Evolutionary conservation across 1,140 invertebrate species (phyloP).

Genomic region (Potamilus streckersoni): DNA sequence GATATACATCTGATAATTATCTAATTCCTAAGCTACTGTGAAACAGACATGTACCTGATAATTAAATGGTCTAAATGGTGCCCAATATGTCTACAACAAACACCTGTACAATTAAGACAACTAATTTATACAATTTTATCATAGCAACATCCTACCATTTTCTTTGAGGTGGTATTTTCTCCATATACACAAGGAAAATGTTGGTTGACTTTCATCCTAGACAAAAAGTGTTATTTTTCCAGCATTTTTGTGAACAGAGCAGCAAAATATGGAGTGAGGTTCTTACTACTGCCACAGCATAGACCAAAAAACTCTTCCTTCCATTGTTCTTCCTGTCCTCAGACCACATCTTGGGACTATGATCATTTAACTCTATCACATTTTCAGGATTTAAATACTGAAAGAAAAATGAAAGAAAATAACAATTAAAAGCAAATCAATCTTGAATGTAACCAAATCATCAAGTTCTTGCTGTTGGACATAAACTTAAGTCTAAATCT

Average conservation of each 20-base stretch:
- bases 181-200: slow-evolving; percentile 75
- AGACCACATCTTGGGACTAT: slow-evolving; percentile 92
- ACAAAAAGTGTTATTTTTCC: slow-evolving; percentile 94
- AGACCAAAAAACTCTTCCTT: slow-evolving; percentile 98
- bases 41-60: too few relatives aligned
- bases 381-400: slow-evolving; percentile 74
- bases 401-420: neutral
- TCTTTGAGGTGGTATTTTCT: slow-evolving; percentile 47
- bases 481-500: too few relatives aligned
- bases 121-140: too few relatives aligned
- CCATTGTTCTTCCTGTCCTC: slow-evolving; percentile 93
- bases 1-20: too few relatives aligned
- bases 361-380: slow-evolving; percentile 93
- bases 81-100: too few relatives aligned
- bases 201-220: slow-evolving; percentile 92
- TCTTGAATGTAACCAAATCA: too few relatives aligned
- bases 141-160: neutral
- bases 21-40: too few relatives aligned
- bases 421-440: too few relatives aligned
- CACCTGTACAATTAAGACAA: neutral
- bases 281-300: slow-evolving; percentile 86
- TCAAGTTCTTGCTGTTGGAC: too few relatives aligned
- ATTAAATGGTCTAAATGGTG: too few relatives aligned
- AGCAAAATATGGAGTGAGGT: slow-evolving; percentile 92
- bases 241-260: slow-evolving; percentile 92